These are phyloP conservation scores for Syrista parreyssii DNA, from an alignment of 2,888 invertebrate species.

Conservation along the genomic window DNA sequence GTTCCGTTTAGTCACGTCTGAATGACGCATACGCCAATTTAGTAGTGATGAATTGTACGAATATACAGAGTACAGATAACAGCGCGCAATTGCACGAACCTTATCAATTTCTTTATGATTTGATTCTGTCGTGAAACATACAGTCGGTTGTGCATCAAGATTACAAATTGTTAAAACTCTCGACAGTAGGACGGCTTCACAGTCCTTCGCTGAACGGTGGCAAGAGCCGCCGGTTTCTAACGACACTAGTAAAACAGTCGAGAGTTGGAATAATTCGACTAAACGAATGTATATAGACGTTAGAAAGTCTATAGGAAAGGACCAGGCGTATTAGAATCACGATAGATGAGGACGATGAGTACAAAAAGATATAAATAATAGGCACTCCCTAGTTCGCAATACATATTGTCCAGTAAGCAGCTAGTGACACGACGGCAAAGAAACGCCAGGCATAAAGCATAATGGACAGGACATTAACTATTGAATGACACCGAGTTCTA, in stretches of 20 bases:
- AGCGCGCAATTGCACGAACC: background rate
- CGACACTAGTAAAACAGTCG: background rate
- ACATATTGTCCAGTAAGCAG: background rate
- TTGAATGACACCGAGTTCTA: background rate
- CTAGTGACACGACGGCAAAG: background rate
- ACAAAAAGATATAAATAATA: constrained; percentile 2
- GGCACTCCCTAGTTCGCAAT: background rate
- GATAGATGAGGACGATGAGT: background rate
- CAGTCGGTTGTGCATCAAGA: background rate
- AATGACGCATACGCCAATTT: constrained; percentile 50
- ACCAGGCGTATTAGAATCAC: background rate
- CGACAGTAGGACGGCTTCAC: background rate
- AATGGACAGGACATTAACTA: constrained; percentile 4
- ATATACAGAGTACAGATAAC: background rate
- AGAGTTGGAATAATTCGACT: background rate
- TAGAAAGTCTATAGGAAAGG: background rate
- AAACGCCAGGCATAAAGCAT: constrained; percentile 2
- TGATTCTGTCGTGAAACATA: background rate
- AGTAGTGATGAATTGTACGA: constrained; percentile 1
- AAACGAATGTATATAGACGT: background rate
- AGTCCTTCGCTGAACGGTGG: too few relatives aligned
- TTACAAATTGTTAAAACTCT: background rate
- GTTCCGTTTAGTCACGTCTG: constrained; percentile 50
- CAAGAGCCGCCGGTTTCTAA: background rate
- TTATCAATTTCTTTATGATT: background rate